phyloP scores from a whole-genome alignment of 2,888 invertebrate species.

The Aelia acuminata region DNA sequence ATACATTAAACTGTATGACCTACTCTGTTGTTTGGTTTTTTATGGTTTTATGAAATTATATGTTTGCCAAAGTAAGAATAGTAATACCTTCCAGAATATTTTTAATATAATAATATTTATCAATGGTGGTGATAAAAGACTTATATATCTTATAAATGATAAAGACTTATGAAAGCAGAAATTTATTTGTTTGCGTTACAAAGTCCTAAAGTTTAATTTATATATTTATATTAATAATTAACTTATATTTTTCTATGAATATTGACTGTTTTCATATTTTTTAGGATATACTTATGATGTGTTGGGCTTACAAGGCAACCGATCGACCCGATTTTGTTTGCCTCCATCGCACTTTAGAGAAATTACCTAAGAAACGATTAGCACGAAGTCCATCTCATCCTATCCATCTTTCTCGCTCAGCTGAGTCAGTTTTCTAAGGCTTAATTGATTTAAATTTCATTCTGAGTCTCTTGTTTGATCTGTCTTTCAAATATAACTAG shows the following conservation, averaged over 20 bases:
- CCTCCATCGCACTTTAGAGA: constrained; percentile 85
- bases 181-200: background rate
- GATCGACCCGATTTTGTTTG: constrained; percentile 93
- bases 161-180: background rate
- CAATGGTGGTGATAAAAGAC: background rate
- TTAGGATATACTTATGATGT: constrained; percentile 95
- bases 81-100: background rate
- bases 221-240: too few relatives aligned
- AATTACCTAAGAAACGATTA: constrained; percentile 94
- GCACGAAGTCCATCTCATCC: constrained; percentile 99
- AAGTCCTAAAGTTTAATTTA: too few relatives aligned
- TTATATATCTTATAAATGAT: too few relatives aligned
- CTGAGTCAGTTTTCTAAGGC: constrained; percentile 90
- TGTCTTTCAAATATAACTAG: constrained; percentile 36
- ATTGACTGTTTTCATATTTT: constrained; percentile 63
- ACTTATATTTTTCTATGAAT: background rate
- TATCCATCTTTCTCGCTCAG: constrained; percentile 94
- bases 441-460: background rate
- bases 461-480: constrained; percentile 21
- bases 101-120: background rate
- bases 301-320: constrained; percentile 90
- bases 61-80: background rate
- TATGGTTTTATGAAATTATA: background rate
- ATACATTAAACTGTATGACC: too few relatives aligned
- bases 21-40: background rate